These are phyloP conservation scores for Plodia interpunctella DNA, from an alignment of 1,140 invertebrate genomes.

Conservation along the genomic window DNA sequence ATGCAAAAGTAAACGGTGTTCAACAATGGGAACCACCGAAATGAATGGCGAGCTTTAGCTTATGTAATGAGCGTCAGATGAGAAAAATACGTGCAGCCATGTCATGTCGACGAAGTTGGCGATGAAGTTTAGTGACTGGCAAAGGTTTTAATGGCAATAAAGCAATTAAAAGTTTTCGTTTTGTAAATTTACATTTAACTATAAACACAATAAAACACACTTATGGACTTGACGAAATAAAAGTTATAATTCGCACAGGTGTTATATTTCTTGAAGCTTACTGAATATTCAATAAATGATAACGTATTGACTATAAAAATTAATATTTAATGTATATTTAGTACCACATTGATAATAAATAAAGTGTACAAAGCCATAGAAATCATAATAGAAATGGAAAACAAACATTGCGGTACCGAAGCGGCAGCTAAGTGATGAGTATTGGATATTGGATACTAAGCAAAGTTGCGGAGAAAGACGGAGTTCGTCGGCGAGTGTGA, in stretches of 20 bases:
- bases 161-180: too few species aligned
- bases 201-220: too few species aligned
- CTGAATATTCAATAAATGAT: too few species aligned
- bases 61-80: background rate
- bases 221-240: too few species aligned
- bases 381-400: background rate
- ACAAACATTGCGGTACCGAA: background rate
- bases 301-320: too few species aligned
- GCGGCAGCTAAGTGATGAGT: conserved; percentile 12
- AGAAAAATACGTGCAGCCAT: background rate
- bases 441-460: conserved; percentile 17
- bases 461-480: conserved; percentile 1
- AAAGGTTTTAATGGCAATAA: background rate
- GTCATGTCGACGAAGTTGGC: conserved; percentile 2
- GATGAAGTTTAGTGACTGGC: background rate
- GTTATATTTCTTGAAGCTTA: too few species aligned
- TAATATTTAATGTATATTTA: background rate
- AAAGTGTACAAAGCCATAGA: background rate
- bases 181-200: too few species aligned
- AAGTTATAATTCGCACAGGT: too few species aligned
- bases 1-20: background rate
- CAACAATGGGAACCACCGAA: background rate
- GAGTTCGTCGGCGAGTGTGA: conserved; percentile 17
- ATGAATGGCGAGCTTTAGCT: background rate
- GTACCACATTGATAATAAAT: background rate